Base-by-base conservation (phyloP, 2,888 invertebrate genomes). In the Phoronis australis region DNA sequence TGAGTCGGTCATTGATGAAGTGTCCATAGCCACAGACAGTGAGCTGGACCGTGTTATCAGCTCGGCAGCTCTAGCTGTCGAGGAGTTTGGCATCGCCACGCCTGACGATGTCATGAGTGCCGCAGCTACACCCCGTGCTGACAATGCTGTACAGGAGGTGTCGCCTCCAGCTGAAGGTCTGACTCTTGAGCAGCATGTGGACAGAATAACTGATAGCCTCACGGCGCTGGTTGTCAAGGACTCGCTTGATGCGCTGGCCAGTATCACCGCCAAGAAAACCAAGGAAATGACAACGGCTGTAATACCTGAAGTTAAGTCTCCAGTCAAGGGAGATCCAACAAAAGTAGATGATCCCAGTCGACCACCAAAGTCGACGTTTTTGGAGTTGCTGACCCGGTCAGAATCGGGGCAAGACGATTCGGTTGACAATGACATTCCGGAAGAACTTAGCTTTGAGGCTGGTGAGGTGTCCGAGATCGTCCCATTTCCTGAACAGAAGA, bases 131-230 rank as follows among this genome's bases (percentile, higher is more conserved):
- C 39, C 39, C 9, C 6, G n/a, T 12, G 9, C 31, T 12, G 31
- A 31, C 9, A 15, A 31, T 31, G 15, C 31, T 15, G 15, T 9
- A 31, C 31, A 31, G 15, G 9, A 31, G 31, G 31, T 9, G 31
- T 9, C 31, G 15, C 9, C 31, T 12, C 31, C 31, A 31, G 31
- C 31, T 15, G 55, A 55, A 26, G 49, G 45, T 21, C 21, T 48
- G 3, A n/a, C n/a, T n/a, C n/a, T n/a, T n/a, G 40, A 56, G 38
- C n/a, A 45, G n/a, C 37, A 66, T 38, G 64, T 64, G 5, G 65
- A 71, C 42, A 47, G 48, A 37, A 65, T 71, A 42, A 68, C 68
- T 4, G 62, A 69, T 46, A 55, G 66, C 31, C 51, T 71, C 23
- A 57, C 66, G 20, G 50, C 54, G 18, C 53, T 57, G 18, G 53